Conservation (phyloP, 2,113 vertebrate genomes). For the Raja brachyura region DNA sequence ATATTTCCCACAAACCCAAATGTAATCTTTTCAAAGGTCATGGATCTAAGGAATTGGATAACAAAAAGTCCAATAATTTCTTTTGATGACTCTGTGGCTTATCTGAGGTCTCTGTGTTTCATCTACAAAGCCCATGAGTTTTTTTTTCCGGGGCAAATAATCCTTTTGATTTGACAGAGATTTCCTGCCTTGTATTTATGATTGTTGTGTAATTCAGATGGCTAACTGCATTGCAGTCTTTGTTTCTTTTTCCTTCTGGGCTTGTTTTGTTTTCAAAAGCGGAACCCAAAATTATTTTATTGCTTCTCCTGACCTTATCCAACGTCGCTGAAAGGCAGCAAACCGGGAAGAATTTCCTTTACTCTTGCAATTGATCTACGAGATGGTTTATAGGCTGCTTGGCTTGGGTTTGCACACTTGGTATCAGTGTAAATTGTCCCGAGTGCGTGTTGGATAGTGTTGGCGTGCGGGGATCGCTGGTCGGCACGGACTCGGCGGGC, state of each 20-base stretch:
- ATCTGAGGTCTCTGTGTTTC: conserved; percentile 21
- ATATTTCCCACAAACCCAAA: conserved; percentile 21
- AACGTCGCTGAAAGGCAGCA: background rate
- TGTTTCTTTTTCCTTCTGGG: background rate
- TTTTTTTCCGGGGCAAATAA: conserved; percentile 2
- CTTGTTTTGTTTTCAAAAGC: background rate
- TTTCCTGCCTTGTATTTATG: conserved; percentile 18
- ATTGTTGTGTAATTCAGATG: conserved; percentile 1
- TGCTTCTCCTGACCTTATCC: background rate
- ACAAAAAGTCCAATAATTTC: conserved; percentile 38
- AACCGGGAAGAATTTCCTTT: background rate
- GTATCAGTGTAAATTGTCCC: no score
- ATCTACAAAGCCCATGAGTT: conserved; percentile 28
- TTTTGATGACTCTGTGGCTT: conserved; percentile 32
- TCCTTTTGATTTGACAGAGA: conserved; percentile 33
- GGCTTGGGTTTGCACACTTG: no score
- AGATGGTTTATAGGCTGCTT: background rate
- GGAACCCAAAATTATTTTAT: background rate
- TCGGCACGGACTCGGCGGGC: no score
- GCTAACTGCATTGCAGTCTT: background rate
- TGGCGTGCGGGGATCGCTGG: no score
- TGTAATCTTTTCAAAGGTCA: conserved; percentile 37
- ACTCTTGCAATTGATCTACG: background rate
- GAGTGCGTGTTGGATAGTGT: no score
- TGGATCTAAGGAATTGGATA: conserved; percentile 32